Evolutionary conservation across 2,113 vertebrate species (phyloP).

Genomic region (Myrmophylax atrothorax): DNA sequence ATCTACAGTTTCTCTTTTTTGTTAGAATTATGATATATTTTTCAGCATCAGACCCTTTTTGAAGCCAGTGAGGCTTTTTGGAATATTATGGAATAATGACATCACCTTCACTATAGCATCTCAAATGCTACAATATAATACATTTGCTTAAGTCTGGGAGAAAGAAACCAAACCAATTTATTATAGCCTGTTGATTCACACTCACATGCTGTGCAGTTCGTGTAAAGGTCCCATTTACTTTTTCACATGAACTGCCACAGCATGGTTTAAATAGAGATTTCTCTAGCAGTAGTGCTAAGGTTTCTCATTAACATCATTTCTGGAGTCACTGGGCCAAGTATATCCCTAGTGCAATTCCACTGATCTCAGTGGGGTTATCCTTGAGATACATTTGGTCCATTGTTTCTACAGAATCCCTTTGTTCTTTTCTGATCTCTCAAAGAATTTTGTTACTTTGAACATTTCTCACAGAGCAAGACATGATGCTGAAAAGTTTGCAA

Average conservation of each 20-base stretch:
- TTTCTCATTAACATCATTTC: constrained; percentile 70
- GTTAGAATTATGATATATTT: background rate
- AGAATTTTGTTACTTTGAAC: constrained; percentile 53
- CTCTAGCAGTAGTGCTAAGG: constrained; percentile 50
- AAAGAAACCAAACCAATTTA: constrained; percentile 59
- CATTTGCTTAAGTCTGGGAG: constrained; percentile 33
- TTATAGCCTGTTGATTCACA: constrained; percentile 69
- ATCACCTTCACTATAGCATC: background rate
- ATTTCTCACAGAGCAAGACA: background rate
- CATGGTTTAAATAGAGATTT: constrained; percentile 72
- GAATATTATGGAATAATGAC: background rate
- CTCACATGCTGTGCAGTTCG: constrained; percentile 66
- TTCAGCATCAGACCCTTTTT: background rate
- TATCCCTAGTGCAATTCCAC: constrained; percentile 61
- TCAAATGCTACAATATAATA: constrained; percentile 35
- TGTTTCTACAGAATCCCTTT: constrained; percentile 55
- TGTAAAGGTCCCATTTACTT: constrained; percentile 72
- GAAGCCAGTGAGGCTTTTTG: background rate
- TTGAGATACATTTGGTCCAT: constrained; percentile 49
- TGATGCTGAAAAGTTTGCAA: background rate
- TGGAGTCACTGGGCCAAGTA: constrained; percentile 63
- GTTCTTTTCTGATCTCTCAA: constrained; percentile 43
- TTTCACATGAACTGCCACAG: constrained; percentile 74
- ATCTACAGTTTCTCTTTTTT: background rate
- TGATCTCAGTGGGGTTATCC: constrained; percentile 63